Percentiles rank a stretch among this genome's conserved stretches.
These are phyloP conservation scores for Oenanthe oenanthe DNA, from an alignment of 2,113 vertebrate species.

Conservation along the genomic window DNA sequence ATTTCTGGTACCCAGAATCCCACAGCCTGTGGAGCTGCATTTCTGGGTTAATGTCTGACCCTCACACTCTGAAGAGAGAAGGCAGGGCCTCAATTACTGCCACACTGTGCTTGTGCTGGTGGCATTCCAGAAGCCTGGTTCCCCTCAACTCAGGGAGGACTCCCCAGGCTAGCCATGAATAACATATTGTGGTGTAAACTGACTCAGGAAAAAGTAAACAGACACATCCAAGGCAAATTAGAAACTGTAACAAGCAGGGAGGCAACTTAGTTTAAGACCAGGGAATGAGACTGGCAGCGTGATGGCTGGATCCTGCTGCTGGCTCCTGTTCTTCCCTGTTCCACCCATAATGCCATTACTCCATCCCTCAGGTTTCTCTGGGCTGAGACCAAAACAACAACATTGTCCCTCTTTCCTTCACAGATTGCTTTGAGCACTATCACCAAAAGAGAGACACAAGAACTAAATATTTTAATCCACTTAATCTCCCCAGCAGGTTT, in stretches of 20 bases:
- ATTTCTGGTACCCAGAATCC: not conserved
- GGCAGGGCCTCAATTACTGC: not conserved
- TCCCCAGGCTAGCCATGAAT: not conserved
- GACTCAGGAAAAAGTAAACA: not conserved
- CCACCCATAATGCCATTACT: not conserved
- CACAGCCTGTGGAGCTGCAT: not conserved
- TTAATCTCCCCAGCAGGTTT: slow-evolving; percentile 1
- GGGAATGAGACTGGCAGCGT: not conserved
- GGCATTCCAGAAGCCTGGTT: not conserved
- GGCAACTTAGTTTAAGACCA: not conserved
- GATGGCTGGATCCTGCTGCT: not conserved
- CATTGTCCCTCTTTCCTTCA: not conserved
- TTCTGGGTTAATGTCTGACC: not conserved
- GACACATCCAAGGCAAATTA: not conserved
- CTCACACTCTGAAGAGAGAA: not conserved
- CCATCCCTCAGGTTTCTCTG: not conserved
- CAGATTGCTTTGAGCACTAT: not conserved
- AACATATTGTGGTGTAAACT: not conserved
- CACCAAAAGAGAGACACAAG: not conserved
- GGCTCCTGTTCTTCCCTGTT: not conserved
- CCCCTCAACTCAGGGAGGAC: not conserved
- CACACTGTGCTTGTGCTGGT: fast-evolving
- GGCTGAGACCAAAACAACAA: not conserved
- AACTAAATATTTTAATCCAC: slow-evolving; percentile 32
- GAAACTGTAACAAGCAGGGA: not conserved